These are phyloP conservation scores for Drosophila melanogaster DNA, from an alignment of 1,140 invertebrate genomes.

Conservation along the genomic window Release_6_plus_ISO1_MT NT_037436.4:12706001-12706500, in stretches of 20 bases:
- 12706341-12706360: background rate
- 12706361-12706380: slow-evolving; percentile 51
- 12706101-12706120: background rate
- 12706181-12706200: slow-evolving; percentile 62
- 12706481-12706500: background rate
- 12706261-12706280: slow-evolving; percentile 81
- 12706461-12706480: slow-evolving; percentile 56
- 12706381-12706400: slow-evolving; percentile 34
- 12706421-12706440: slow-evolving; percentile 61
- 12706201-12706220: slow-evolving; percentile 81
- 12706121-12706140: slow-evolving; percentile 1
- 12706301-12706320: slow-evolving; percentile 67
- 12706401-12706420: slow-evolving; percentile 9
- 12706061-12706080: slow-evolving; percentile 58
- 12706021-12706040: slow-evolving; percentile 63
- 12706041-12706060: slow-evolving; percentile 43
- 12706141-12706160: slow-evolving; percentile 31
- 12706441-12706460: slow-evolving; percentile 73
- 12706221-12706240: slow-evolving; percentile 78
- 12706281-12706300: slow-evolving; percentile 77
- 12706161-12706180: slow-evolving; percentile 48
- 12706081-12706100: slow-evolving; percentile 6
- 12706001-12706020: slow-evolving; percentile 83
- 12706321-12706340: slow-evolving; percentile 9
- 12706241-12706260: slow-evolving; percentile 76